Base-by-base conservation (phyloP, 1,140 invertebrate genomes). In the Triops cancriformis region DNA sequence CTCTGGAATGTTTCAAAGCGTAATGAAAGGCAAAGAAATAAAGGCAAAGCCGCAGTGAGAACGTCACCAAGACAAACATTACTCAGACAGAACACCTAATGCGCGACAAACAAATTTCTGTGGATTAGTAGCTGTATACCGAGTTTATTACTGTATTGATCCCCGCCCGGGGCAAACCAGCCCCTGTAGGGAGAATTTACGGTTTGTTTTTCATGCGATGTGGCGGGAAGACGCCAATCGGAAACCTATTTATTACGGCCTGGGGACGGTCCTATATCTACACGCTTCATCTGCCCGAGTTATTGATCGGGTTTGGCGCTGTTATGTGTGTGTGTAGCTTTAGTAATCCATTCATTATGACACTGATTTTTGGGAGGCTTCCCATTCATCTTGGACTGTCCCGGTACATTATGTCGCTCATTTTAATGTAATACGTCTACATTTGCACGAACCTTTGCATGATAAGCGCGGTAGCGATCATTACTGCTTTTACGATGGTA, bases 131-230 rank as follows among this genome's bases (percentile, higher is more conserved):
- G 14, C 51, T 23, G 2, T 64, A 1, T 18, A 9, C 23, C 5
- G 51, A 64, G 51, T 64, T 64, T 64, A 64, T 64, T 64, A 64
- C 51, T 64, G 14, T 64, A 18, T 64, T 64, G 9, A 74, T 45
- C 42, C n/a, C 18, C 73, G 10, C 6, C 51, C 31, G 31, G 7
- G 31, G 31, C 2, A 4, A 37, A 7, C 2, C 31, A 37, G 31
- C 31, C 2, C 31, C 31, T 4, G 31, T 37, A 37, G 3, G 3
- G 51, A 18, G 18, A 14, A 64, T 12, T 10, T 64, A 64, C 51
- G 51, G 23, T 18, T 64, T 64, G 51, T 64, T 64, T 64, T 64
- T 64, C 51, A 64, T 23, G 51, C 18, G 18, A 64, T 23, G 18
- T 6, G 14, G 23, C 51, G n/a, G 9, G 51, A 18, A 64, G 51